Evolutionary conservation across 2,797 vertebrate species (phyloP).

Genomic region (Hypotaenidia philippensis): DNA sequence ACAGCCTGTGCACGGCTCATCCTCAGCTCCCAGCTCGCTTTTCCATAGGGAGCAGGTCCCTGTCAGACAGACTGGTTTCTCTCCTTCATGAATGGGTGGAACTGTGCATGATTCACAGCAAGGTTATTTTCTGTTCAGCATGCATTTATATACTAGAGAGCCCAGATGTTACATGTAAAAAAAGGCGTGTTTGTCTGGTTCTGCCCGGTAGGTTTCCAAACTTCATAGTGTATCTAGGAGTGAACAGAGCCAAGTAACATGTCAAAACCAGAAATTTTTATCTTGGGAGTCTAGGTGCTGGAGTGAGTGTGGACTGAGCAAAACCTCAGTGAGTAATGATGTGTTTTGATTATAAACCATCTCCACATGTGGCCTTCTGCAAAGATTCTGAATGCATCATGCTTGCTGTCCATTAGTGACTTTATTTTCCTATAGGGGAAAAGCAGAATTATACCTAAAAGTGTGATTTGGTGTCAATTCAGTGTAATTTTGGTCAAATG

Average conservation of each 20-base stretch:
- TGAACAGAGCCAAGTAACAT: slow-evolving; percentile 9
- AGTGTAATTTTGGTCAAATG: background rate
- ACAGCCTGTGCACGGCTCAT: accelerated
- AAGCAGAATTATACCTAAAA: background rate
- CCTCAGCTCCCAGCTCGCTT: accelerated
- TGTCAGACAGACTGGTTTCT: background rate
- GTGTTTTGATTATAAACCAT: slow-evolving; percentile 47
- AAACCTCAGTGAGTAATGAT: slow-evolving; percentile 36
- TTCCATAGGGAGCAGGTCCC: background rate
- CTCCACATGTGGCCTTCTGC: slow-evolving; percentile 35
- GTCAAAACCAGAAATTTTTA: slow-evolving; percentile 28
- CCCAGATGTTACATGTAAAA: background rate
- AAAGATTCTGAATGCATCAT: background rate
- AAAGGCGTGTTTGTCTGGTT: slow-evolving; percentile 5
- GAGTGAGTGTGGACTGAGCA: background rate
- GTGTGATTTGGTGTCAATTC: background rate
- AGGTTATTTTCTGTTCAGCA: background rate
- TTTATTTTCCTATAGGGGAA: background rate
- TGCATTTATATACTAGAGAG: background rate
- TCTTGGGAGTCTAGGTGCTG: slow-evolving; percentile 28
- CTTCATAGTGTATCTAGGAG: background rate
- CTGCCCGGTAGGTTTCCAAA: slow-evolving; percentile 37
- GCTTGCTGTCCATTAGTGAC: background rate
- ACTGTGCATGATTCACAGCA: background rate
- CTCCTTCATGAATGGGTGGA: background rate